These are phyloP conservation scores for Scaptomyza reducta DNA, from an alignment of 2,888 invertebrate genomes.

Conservation along the genomic window DNA sequence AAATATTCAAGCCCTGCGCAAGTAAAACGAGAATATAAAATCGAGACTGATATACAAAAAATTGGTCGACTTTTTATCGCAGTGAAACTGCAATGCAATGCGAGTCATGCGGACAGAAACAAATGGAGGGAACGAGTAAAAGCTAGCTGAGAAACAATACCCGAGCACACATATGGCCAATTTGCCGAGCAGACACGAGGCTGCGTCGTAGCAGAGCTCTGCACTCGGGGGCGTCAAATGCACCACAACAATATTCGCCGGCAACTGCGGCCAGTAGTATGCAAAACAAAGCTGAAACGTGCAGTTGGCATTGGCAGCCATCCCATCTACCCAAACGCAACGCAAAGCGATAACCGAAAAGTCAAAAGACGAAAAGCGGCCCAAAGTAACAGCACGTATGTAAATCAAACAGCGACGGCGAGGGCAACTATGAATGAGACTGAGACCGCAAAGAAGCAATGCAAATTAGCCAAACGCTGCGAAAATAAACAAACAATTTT, in stretches of 20 bases:
- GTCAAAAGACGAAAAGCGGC: constrained; percentile 15
- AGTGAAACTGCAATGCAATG: constrained; percentile 57
- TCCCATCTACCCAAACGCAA: constrained; percentile 27
- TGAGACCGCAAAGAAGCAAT: constrained; percentile 41
- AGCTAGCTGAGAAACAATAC: constrained; percentile 23
- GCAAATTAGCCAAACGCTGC: constrained; percentile 66
- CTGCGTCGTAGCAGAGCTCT: constrained; percentile 43
- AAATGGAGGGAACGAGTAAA: constrained; percentile 16
- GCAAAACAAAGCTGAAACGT: constrained; percentile 81
- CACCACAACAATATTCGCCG: constrained; percentile 70
- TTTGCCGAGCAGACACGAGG: constrained; percentile 65
- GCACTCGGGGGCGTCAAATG: constrained; percentile 61
- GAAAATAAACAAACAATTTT: constrained; percentile 74
- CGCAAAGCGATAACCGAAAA: constrained; percentile 8
- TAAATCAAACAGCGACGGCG: constrained; percentile 22
- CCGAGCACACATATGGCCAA: constrained; percentile 51
- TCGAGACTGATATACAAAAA: too few species aligned
- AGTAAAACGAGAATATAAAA: too few species aligned
- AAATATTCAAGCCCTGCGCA: too few species aligned
- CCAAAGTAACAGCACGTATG: constrained; percentile 40
- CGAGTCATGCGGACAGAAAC: constrained; percentile 33
- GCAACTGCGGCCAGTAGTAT: constrained; percentile 76
- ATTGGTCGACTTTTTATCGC: constrained; percentile 23
- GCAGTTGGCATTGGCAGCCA: constrained; percentile 66
- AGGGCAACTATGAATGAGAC: neutral